Conservation (phyloP, 2,888 invertebrate genomes). For the Pyrocoelia pectoralis region DNA sequence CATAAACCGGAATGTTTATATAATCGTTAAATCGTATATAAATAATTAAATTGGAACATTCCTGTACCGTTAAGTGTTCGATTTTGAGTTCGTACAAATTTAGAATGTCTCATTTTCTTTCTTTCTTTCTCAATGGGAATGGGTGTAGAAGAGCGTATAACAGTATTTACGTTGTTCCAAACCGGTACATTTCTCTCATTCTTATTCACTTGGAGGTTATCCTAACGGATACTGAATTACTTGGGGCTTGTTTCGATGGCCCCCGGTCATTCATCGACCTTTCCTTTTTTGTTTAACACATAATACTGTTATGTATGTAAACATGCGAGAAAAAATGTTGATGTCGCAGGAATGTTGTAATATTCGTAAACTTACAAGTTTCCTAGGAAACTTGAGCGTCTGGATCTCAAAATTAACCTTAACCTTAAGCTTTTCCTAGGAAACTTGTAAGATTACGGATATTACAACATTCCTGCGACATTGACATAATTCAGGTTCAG, state of each 20-base stretch:
- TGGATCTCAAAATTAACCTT: too few species aligned
- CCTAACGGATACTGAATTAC: slow-evolving; percentile 41
- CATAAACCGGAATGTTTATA: background rate
- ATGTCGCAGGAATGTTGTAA: too few species aligned
- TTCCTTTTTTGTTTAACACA: slow-evolving; percentile 21
- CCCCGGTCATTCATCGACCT: slow-evolving; percentile 36
- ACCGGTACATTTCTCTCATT: slow-evolving; percentile 39
- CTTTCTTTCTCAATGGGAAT: background rate
- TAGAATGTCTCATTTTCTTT: background rate
- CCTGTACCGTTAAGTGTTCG: slow-evolving; percentile 6
- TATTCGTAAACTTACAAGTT: too few species aligned
- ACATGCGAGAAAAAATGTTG: slow-evolving; percentile 19
- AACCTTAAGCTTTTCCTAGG: too few species aligned
- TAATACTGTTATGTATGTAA: slow-evolving; percentile 35
- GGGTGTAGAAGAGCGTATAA: slow-evolving; percentile 31
- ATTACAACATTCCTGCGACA: too few species aligned
- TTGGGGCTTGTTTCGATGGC: slow-evolving; percentile 40
- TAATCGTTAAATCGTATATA: background rate
- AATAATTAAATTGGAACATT: slow-evolving; percentile 6
- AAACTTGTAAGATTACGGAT: too few species aligned
- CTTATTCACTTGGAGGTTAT: slow-evolving; percentile 40
- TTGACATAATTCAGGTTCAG: slow-evolving; percentile 31
- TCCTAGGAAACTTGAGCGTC: too few species aligned
- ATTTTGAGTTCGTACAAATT: background rate
- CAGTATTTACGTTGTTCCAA: slow-evolving; percentile 38